Evolutionary conservation across 2,888 invertebrate genomes (phyloP), one percentile per base, ranked within the genome.

Genomic region (Neocrepidodera transversa): DNA sequence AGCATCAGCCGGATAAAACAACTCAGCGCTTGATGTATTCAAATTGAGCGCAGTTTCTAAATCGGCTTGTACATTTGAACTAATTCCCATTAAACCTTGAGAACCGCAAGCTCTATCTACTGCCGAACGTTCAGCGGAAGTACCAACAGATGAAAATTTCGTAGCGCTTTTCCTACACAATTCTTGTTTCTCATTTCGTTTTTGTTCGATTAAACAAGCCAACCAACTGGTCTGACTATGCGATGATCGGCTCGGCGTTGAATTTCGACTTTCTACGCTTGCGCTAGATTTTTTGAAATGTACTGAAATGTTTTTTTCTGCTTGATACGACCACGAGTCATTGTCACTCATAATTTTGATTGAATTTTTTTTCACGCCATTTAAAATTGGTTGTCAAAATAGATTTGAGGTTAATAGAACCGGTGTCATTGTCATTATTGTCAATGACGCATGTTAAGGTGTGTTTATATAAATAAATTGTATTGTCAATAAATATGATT

Each of bases 301-400:
- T 30, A 10, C 5, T 10, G 30, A 30, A 30, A 4, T 36, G 35
- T 2, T 36, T 11, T 36, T 13, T 6, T 14, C 35, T 11, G 2
- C 30, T 7, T 30, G 30, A 30, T n/a, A 10, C 2, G 30, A 30
- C 10, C n/a, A n/a, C 35, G 38, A 14, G 38, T 38, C 7, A 38
- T 10, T 38, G 38, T 38, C 38, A 38, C 10, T 38, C 38, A 38
- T 38, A 38, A 38, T 38, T 38, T 38, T 38, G 17, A 17, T 8
- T 30, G 10, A n/a, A n/a, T n/a, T n/a, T n/a, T n/a, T n/a, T n/a
- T n/a, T n/a, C n/a, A n/a, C n/a, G n/a, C n/a, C n/a, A n/a, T n/a
- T n/a, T n/a, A n/a, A n/a, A n/a, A n/a, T n/a, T n/a, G n/a, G n/a
- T n/a, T n/a, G n/a, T n/a, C n/a, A n/a, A n/a, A n/a, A n/a, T n/a